Evolutionary conservation across 2,888 invertebrate species (phyloP), one percentile per base, ranked within the genome.

Genomic region (Petrophora chlorosata): DNA sequence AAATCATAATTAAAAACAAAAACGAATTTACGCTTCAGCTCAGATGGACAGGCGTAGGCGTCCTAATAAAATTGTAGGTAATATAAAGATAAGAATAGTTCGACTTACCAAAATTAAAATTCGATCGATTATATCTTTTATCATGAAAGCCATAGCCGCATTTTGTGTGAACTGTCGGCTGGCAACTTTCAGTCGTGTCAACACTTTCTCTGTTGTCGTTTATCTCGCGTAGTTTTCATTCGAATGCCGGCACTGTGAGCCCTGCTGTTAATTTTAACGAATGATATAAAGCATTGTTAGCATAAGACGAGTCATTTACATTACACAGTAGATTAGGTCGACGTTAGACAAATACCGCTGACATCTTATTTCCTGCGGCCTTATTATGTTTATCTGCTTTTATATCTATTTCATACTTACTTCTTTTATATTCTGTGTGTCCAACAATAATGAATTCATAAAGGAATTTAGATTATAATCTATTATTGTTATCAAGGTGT

Each of bases 341-440:
- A 82, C 81, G 68, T 60, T 73, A 74, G 60, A 61, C 69, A 88
- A 90, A 89, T 80, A 88, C 53, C 53, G 68, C 73, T 85, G 84
- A 85, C 79, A 80, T 65, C 72, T 67, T 73, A 77, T 85, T 86
- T 88, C 86, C 87, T 83, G 73, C 70, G 72, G 64, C 63, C 62
- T 72, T 60, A 56, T 44, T 56, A 47, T 43, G 43, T 16, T 17
- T 23, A 19, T 39, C 25, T 30, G 13, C 19, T n/a, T 13, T 39
- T 1, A 49, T 23, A 19, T 39, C 34, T 38, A 34, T 16, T 16
- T 3, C 9, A 2, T 32, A 7, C 7, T 7, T 22, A 19, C n/a
- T 5, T 13, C 12, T 28, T 5, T 13, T 5, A 33, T 19, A 8
- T 29, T 14, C 13, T 3, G 14, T 14, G 3, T n/a, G 29, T 8